phyloP scores from a whole-genome alignment of 2,113 vertebrate species.

The Gymnobelideus leadbeateri region DNA sequence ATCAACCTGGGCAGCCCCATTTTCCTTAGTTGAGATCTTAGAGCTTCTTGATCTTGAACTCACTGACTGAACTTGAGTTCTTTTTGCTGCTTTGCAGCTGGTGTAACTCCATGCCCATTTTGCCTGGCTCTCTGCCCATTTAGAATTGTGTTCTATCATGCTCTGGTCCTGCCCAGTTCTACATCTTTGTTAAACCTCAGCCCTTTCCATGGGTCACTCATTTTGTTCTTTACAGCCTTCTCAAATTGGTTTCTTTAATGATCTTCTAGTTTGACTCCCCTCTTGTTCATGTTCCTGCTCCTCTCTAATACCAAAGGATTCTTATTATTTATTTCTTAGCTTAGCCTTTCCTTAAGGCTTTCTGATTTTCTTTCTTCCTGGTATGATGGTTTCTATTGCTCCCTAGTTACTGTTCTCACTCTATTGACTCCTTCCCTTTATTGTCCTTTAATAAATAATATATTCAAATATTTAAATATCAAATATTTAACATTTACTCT shows the following conservation, averaged over 20 bases:
- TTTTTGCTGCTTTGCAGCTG: not conserved
- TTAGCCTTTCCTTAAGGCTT: not conserved
- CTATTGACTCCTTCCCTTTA: not conserved
- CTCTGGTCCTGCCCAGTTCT: not conserved
- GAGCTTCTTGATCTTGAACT: not conserved
- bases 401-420: not conserved
- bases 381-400: not conserved
- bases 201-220: not conserved
- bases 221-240: not conserved
- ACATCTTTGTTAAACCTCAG: not conserved
- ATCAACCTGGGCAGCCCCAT: not conserved
- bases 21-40: not conserved
- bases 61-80: accelerated
- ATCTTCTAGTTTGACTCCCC: not conserved
- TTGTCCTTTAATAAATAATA: not conserved
- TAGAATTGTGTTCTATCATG: not conserved
- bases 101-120: not conserved
- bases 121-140: not conserved
- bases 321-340: not conserved
- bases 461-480: too few relatives aligned
- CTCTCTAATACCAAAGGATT: not conserved
- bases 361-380: not conserved
- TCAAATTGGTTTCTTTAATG: not conserved
- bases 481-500: not conserved
- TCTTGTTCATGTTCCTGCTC: not conserved